Conservation (phyloP, 2,113 vertebrate genomes). For the Nycticebus coucang region DNA sequence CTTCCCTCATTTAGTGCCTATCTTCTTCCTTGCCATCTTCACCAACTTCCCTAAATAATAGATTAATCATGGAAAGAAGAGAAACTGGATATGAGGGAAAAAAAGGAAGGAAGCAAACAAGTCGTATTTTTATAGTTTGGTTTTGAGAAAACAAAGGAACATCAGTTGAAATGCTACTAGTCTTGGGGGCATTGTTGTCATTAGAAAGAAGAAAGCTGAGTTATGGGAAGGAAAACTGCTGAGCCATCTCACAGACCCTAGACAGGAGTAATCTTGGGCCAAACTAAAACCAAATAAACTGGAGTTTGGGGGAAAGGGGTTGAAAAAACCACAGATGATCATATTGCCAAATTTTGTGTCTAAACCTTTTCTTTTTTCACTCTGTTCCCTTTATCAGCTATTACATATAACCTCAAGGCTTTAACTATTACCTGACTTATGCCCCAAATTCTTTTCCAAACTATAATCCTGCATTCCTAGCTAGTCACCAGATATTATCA, state of each 20-base stretch:
- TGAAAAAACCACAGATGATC: conserved; percentile 53
- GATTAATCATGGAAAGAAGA: neutral
- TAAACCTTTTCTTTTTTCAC: conserved; percentile 51
- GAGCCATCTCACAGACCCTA: neutral
- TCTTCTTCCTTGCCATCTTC: neutral
- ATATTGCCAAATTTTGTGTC: conserved; percentile 17
- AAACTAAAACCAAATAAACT: conserved; percentile 33
- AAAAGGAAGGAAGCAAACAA: neutral
- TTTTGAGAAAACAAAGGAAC: conserved; percentile 47
- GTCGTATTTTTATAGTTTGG: conserved; percentile 39
- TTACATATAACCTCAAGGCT: neutral
- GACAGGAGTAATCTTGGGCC: neutral
- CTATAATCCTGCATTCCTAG: conserved; percentile 4
- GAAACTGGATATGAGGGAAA: neutral
- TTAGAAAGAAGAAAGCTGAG: conserved; percentile 11
- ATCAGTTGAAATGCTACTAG: neutral
- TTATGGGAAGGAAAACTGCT: neutral
- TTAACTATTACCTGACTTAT: conserved; percentile 36
- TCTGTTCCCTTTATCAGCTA: neutral
- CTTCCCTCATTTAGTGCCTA: neutral
- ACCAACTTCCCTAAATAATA: neutral
- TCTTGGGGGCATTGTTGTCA: neutral
- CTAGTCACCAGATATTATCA: conserved; percentile 49
- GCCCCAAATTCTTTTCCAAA: conserved; percentile 13
- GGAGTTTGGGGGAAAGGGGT: neutral